Base-by-base conservation (phyloP, 2,113 vertebrate genomes). In the Carassius gibelio region DNA sequence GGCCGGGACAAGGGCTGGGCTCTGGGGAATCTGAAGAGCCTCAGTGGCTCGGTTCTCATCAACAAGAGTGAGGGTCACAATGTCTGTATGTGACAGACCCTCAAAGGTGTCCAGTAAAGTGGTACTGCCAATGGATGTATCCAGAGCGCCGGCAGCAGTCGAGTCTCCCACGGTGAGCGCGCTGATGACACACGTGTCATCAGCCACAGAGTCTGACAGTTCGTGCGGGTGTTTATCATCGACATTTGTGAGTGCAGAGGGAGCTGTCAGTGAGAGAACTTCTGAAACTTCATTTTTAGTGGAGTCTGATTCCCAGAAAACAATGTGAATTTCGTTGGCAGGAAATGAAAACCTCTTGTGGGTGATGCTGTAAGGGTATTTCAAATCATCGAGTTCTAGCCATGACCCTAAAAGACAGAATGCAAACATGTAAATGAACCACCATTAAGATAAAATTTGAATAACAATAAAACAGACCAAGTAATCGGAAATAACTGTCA, bases 341-440 rank as follows among this genome's bases (percentile, higher is more conserved):
- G 94, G 94, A 83, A 98, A 93, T 17, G 91, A 90, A 75, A 96
- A 94, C 26, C 82, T 91, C 52, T 87, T 52, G 15, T 86, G 93
- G 15, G 71, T 94, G 88, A 85, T 88, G 89, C 94, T 94, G 21
- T 91, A 90, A 0, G 93, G 94, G 36, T 97, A 93, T 87, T 97
- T 96, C 87, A 98, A 89, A 88, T 97, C 97, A 85, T 99, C 96
- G 75, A 95, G 97, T 83, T 98, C 96, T 69, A 97, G 90, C 97
- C 98, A 99, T 1, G 91, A 94, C 66, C 95, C 98, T 99, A 88
- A 30, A 1, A 69, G 57, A 34, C 26, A 59, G 45, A 72, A 71
- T 55, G n/a, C 13, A 30, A 17, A 57, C 61, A 45, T 42, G 61
- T 45, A 76, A 17, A 57, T 52, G 8, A 82, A 7, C 26, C 17